Base-by-base conservation (phyloP, 2,797 vertebrate genomes). In the Sebastes minor region DNA sequence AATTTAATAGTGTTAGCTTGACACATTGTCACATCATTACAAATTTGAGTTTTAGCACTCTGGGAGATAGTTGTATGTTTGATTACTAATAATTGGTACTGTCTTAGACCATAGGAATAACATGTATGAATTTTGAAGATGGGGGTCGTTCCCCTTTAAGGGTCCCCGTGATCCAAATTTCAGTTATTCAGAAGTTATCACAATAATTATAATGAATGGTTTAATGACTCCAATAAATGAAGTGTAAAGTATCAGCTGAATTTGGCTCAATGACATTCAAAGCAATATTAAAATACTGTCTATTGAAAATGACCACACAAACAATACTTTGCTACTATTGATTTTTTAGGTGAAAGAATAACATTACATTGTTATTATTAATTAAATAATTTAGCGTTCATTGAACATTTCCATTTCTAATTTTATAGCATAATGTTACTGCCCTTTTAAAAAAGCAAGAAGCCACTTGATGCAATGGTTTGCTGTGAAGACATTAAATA, bases 121-220 rank as follows among this genome's bases (percentile, higher is more conserved):
- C 28, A 60, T 60, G 57, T 30, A 60, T 30, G 28, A 11, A 20
- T 20, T 60, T 60, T 60, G 28, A 18, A 60, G 27, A 30, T 60
- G 4, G 27, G 8, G 9, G 57, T 60, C 7, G 16, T 60, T 60
- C 8, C 14, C 56, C 25, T 28, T 28, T 28, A 60, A 30, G 42
- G 16, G 42, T 22, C 18, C 28, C 33, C n/a, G 1, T 13, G 42
- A 23, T 60, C 49, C n/a, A 57, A 52, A 67, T 65, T 61, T 62
- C 30, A 42, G 49, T 74, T 63, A 23, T 72, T 78, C 65, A 74
- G 59, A 76, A 69, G 55, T 64, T 68, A 89, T 72, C 61, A 30
- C 65, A 52, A 53, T 73, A 53, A 76, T 86, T 79, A 91, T 86
- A 68, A 76, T 69, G 73, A 89, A 84, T 28, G 57, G 11, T 53